phyloP scores from a whole-genome alignment of 2,113 vertebrate genomes.

The Daboia siamensis region DNA sequence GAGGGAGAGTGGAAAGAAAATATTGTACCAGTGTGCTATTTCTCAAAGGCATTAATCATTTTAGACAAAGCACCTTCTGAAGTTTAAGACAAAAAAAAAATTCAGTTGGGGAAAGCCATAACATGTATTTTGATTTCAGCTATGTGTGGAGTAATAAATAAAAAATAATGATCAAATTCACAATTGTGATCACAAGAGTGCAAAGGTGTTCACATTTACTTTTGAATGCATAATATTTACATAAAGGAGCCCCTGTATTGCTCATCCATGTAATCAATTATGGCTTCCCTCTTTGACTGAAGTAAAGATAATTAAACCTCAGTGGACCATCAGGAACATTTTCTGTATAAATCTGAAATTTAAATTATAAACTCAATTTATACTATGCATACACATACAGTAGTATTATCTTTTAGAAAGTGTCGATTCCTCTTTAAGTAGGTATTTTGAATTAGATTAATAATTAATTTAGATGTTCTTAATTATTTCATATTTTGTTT shows the following conservation, averaged over 20 bases:
- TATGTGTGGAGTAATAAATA: neutral
- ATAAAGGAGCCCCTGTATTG: neutral
- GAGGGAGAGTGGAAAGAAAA: neutral
- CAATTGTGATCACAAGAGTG: neutral
- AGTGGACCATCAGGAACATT: neutral
- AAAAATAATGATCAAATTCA: neutral
- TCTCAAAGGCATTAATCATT: conserved; percentile 18
- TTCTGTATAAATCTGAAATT: neutral
- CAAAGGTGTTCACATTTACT: neutral
- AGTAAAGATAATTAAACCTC: neutral
- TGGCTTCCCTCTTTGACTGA: neutral
- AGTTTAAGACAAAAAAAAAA: conserved; percentile 13
- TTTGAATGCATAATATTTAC: neutral
- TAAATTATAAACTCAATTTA: neutral
- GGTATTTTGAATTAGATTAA: neutral
- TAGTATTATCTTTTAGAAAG: neutral
- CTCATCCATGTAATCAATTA: neutral
- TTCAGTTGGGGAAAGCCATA: neutral
- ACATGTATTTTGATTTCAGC: neutral
- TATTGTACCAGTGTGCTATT: neutral
- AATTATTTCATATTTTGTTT: neutral
- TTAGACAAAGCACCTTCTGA: neutral
- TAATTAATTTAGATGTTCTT: neutral
- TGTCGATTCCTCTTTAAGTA: neutral
- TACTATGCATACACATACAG: neutral